Conservation (phyloP, 2,797 vertebrate species). For the Corythornis leucogaster region DNA sequence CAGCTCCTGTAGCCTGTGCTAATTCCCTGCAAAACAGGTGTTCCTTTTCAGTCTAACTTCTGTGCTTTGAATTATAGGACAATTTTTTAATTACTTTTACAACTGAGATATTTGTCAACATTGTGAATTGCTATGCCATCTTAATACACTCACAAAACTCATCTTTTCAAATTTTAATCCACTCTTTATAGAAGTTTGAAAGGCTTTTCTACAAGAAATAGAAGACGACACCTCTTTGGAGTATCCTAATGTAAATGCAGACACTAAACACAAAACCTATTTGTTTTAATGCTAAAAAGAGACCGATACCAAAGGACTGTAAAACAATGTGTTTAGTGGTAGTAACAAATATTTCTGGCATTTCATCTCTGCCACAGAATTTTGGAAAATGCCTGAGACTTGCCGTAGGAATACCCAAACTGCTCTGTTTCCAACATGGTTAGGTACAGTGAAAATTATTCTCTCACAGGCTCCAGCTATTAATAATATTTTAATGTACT, state of each 20-base stretch:
- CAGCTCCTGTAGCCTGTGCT: background rate
- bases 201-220: background rate
- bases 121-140: background rate
- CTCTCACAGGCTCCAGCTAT: background rate
- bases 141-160: background rate
- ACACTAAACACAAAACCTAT: background rate
- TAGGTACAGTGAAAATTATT: background rate
- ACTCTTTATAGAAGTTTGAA: background rate
- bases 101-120: background rate
- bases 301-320: background rate
- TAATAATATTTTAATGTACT: background rate
- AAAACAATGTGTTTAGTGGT: background rate
- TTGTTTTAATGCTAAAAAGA: background rate
- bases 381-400: background rate
- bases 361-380: constrained; percentile 4
- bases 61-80: background rate
- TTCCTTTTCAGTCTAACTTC: background rate
- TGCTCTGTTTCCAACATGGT: background rate
- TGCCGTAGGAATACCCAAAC: background rate
- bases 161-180: background rate
- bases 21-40: background rate
- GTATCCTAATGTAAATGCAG: background rate
- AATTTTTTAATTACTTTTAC: background rate
- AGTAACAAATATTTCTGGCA: background rate
- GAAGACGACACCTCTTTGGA: background rate